These are phyloP conservation scores for Phrynocephalus forsythii DNA, from an alignment of 2,797 vertebrate species.

Conservation along the genomic window DNA sequence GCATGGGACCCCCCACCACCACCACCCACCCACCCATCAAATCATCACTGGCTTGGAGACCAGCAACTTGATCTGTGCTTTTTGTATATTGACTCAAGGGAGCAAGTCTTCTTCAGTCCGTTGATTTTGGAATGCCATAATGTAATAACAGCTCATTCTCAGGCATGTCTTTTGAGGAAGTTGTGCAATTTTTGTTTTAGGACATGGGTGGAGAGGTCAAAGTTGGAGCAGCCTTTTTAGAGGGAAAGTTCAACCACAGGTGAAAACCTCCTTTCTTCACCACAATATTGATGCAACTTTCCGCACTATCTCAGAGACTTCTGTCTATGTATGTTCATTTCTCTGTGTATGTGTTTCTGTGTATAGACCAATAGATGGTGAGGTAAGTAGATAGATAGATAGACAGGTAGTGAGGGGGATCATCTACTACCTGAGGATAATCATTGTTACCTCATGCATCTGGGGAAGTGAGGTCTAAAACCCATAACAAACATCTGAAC, in stretches of 20 bases:
- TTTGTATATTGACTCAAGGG: constrained; percentile 1
- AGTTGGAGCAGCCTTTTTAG: neutral
- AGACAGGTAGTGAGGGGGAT: neutral
- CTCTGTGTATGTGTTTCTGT: no score
- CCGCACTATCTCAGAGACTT: neutral
- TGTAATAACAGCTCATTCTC: neutral
- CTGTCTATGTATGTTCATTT: no score
- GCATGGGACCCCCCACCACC: no score
- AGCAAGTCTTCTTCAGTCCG: neutral
- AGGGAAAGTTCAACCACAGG: neutral
- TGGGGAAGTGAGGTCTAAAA: neutral
- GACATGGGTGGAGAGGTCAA: constrained; percentile 1
- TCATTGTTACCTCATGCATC: neutral
- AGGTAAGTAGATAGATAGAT: neutral
- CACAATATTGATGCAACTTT: neutral
- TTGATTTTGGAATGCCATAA: constrained; percentile 1
- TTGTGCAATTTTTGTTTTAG: neutral
- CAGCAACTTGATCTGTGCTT: neutral
- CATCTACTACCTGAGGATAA: no score
- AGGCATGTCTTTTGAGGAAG: neutral
- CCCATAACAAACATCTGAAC: no score
- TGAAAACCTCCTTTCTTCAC: neutral
- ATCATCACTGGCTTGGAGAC: neutral
- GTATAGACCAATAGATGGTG: neutral
- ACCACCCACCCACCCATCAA: neutral